Evolutionary conservation across 2,113 vertebrate species (phyloP).

Genomic region (Geothlypis trichas): DNA sequence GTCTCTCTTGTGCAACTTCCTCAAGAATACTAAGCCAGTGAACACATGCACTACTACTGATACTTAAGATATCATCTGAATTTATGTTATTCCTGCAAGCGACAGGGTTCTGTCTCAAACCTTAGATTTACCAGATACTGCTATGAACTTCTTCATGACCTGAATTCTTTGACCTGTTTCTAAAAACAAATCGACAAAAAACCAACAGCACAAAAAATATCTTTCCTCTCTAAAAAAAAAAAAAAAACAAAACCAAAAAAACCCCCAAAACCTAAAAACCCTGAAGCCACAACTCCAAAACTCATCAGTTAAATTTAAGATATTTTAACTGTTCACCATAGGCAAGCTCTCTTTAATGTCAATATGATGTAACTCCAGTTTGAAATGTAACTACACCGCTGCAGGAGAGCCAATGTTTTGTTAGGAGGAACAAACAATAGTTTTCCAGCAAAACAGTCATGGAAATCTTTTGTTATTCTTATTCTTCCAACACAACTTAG

Average conservation of each 20-base stretch:
- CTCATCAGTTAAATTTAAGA: not conserved
- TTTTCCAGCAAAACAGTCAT: not conserved
- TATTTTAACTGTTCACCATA: not conserved
- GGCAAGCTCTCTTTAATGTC: not conserved
- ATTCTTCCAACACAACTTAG: not conserved
- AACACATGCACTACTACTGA: slow-evolving; percentile 28
- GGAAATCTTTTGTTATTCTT: not conserved
- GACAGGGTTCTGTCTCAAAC: not conserved
- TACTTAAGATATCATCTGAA: slow-evolving; percentile 51
- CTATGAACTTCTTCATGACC: not conserved
- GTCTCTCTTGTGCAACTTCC: slow-evolving; percentile 37
- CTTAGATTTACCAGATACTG: not conserved
- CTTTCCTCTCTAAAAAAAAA: not conserved
- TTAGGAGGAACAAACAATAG: not conserved
- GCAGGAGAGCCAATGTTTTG: not conserved
- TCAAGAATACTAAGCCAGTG: slow-evolving; percentile 48
- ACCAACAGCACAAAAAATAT: not conserved
- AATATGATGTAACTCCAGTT: not conserved
- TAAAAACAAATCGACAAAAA: not conserved
- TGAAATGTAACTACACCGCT: not conserved
- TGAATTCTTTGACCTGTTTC: not conserved
- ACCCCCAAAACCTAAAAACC: rapidly evolving
- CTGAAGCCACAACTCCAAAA: not conserved
- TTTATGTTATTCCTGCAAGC: slow-evolving; percentile 8
- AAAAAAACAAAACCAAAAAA: not conserved